phyloP scores from a whole-genome alignment of 1,140 invertebrate species.

The Drosophila mojavensis region DNA sequence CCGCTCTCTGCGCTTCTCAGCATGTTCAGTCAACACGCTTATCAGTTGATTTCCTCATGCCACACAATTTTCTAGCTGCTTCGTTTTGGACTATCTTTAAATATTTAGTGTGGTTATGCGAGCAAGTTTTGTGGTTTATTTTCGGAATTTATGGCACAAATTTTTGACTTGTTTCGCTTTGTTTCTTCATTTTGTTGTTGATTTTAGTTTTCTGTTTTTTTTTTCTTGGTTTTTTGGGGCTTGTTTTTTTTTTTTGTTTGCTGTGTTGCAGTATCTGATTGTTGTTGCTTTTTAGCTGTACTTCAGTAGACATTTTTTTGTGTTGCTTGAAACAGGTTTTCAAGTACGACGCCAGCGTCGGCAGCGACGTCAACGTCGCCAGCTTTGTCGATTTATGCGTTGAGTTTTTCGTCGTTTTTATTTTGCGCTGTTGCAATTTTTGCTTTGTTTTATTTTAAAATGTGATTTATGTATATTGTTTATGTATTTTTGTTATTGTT shows the following conservation, averaged over 20 bases:
- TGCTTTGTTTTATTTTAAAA: constrained; percentile 78
- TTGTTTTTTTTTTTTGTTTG: constrained; percentile 42
- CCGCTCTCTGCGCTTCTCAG: constrained; percentile 37
- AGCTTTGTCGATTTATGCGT: constrained; percentile 69
- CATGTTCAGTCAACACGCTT: constrained; percentile 8
- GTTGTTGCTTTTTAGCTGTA: constrained; percentile 67
- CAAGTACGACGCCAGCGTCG: constrained; percentile 64
- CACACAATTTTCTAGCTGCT: neutral
- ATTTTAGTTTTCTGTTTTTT: constrained; percentile 7
- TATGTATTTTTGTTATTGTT: constrained; percentile 40
- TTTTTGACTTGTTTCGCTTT: constrained; percentile 28
- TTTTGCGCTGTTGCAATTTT: constrained; percentile 74
- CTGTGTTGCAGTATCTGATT: constrained; percentile 28
- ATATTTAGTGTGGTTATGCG: constrained; percentile 25
- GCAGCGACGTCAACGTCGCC: constrained; percentile 30
- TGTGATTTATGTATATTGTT: constrained; percentile 79
- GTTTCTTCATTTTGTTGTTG: neutral
- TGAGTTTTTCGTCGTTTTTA: constrained; percentile 55
- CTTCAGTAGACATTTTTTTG: constrained; percentile 69
- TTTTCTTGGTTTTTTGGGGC: constrained; percentile 21
- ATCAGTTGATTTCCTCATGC: constrained; percentile 13
- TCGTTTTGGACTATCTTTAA: constrained; percentile 4
- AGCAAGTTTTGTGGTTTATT: constrained; percentile 25
- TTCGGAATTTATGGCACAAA: constrained; percentile 41
- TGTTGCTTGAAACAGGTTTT: constrained; percentile 70